phyloP scores from a whole-genome alignment of 2,888 invertebrate species.

The Notocelia uddmanniana region DNA sequence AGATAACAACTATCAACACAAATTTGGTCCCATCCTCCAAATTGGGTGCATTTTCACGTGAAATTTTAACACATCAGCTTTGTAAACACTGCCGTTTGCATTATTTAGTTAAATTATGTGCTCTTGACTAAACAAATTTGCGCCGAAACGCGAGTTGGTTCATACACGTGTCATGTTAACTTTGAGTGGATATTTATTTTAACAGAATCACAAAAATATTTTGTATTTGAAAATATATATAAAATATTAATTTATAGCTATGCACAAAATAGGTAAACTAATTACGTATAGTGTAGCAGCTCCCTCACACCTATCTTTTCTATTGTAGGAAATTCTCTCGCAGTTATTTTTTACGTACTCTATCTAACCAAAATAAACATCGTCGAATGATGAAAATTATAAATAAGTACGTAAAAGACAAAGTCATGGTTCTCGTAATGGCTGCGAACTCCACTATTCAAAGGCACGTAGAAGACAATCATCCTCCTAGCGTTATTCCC shows the following conservation, averaged over 20 bases:
- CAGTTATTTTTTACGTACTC: slow-evolving; percentile 9
- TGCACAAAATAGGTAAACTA: neutral
- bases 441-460: slow-evolving; percentile 13
- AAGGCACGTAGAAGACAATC: neutral
- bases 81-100: slow-evolving; percentile 64
- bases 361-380: slow-evolving; percentile 48
- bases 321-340: neutral
- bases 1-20: slow-evolving; percentile 81
- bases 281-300: neutral
- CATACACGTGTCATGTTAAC: neutral
- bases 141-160: too few species aligned
- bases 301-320: neutral
- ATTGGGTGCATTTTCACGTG: slow-evolving; percentile 80
- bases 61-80: slow-evolving; percentile 75
- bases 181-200: neutral
- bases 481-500: too few species aligned
- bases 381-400: slow-evolving; percentile 62
- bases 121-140: slow-evolving; percentile 31
- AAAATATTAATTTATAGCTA: too few species aligned
- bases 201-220: neutral
- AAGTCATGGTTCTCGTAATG: slow-evolving; percentile 62
- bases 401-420: slow-evolving; percentile 67
- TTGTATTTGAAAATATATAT: neutral
- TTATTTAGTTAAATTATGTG: slow-evolving; percentile 49
- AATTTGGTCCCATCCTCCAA: slow-evolving; percentile 80